Percentiles rank a stretch among this genome's conserved stretches.
phyloP scores from a whole-genome alignment of 2,797 vertebrate species.

The Sebastes melanostomus region DNA sequence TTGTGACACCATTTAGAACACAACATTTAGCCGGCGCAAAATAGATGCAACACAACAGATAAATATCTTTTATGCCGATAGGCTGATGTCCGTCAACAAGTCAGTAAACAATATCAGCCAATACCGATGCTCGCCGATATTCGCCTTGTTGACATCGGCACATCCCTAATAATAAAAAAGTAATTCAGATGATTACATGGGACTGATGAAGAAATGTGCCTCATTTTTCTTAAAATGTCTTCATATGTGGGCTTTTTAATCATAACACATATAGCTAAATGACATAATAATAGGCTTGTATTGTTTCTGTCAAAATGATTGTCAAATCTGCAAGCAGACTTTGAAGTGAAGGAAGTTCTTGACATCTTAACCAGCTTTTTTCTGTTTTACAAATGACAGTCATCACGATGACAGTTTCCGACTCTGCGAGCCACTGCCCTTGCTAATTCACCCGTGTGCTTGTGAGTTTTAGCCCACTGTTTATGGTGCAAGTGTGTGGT shows the following conservation, averaged over 20 bases:
- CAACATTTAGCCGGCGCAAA: too few species aligned
- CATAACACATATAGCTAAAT: background rate
- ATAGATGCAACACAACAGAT: too few species aligned
- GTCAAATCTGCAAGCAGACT: background rate
- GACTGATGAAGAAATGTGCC: background rate
- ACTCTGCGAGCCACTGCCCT: background rate
- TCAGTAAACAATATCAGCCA: too few species aligned
- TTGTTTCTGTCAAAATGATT: background rate
- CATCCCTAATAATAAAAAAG: too few species aligned
- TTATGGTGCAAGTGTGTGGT: background rate
- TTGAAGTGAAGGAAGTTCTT: background rate
- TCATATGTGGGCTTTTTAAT: background rate
- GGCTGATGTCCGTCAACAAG: too few species aligned
- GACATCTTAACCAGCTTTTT: background rate
- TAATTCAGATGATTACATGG: background rate
- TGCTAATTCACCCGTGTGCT: background rate
- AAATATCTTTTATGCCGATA: too few species aligned
- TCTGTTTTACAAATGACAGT: background rate
- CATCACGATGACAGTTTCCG: background rate
- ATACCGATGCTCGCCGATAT: too few species aligned
- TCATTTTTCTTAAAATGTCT: too few species aligned
- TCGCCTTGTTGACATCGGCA: too few species aligned
- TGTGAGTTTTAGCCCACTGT: background rate
- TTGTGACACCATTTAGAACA: too few species aligned
- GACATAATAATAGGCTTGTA: background rate